A percentile compares a stretch with the other conserved stretches of the same genome.
These are phyloP conservation scores for Etheostoma nigrum DNA, from an alignment of 2,797 vertebrate species.

Conservation along the genomic window DNA sequence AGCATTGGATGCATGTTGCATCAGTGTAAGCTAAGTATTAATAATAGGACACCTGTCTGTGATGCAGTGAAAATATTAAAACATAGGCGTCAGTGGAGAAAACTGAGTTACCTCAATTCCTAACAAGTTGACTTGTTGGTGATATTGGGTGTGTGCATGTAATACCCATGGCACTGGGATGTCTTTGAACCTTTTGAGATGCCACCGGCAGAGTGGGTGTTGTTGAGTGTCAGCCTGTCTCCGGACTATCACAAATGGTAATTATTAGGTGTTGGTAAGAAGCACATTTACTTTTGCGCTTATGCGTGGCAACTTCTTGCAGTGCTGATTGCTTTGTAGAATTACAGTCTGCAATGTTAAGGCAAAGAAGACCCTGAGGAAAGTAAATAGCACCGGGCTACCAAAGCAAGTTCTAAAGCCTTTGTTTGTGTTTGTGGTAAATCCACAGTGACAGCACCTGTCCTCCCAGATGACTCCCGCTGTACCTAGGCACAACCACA, in stretches of 20 bases:
- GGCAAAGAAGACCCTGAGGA: not conserved
- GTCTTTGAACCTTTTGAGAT: not conserved
- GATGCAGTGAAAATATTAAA: slow-evolving; percentile 20
- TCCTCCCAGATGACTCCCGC: slow-evolving; percentile 24
- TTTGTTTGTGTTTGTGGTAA: slow-evolving; percentile 12
- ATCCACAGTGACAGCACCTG: slow-evolving; percentile 13
- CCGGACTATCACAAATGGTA: slow-evolving; percentile 20
- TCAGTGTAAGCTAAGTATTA: slow-evolving; percentile 27
- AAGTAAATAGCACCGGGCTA: slow-evolving; percentile 11
- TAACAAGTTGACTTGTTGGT: slow-evolving; percentile 4
- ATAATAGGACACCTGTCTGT: slow-evolving; percentile 18
- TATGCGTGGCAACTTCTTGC: slow-evolving; percentile 13
- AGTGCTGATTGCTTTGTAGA: slow-evolving; percentile 39
- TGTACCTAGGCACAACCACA: not conserved
- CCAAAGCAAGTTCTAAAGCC: not conserved
- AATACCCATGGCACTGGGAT: not conserved
- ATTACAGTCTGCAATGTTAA: slow-evolving; percentile 21
- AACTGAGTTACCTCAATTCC: not conserved
- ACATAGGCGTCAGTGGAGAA: not conserved
- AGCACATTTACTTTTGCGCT: slow-evolving; percentile 41
- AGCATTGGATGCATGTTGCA: not conserved
- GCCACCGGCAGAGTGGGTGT: slow-evolving; percentile 13
- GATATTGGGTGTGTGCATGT: not conserved
- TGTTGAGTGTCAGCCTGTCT: slow-evolving; percentile 16
- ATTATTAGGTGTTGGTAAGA: slow-evolving; percentile 37